phyloP scores from a whole-genome alignment of 2,888 invertebrate species.

The Pristionchus mayeri region DNA sequence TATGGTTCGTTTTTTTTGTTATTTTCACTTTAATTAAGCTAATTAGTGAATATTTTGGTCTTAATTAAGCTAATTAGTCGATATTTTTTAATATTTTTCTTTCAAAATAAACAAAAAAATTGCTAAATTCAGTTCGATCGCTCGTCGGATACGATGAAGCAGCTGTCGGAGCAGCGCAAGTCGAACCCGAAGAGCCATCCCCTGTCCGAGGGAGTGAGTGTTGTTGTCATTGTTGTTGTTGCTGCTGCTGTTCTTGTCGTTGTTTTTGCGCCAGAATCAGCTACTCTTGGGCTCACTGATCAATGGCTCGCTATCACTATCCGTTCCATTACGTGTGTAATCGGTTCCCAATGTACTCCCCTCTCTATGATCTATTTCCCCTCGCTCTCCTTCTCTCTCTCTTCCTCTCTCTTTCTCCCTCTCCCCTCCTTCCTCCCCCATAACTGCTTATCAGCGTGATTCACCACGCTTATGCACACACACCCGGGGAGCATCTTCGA shows the following conservation, averaged over 20 bases:
- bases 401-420: not conserved
- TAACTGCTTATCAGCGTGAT: conserved; percentile 25
- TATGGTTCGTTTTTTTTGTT: too few relatives aligned
- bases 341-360: not conserved
- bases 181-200: not conserved
- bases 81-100: not conserved
- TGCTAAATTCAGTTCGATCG: not conserved
- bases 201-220: not conserved
- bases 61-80: not conserved
- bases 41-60: not conserved
- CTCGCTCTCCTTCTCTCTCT: not conserved
- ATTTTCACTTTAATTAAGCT: not conserved
- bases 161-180: not conserved
- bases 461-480: conserved; percentile 13
- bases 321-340: too few relatives aligned
- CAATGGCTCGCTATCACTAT: too few relatives aligned
- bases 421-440: not conserved
- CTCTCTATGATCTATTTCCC: not conserved
- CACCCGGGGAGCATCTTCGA: not conserved
- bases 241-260: too few relatives aligned
- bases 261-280: too few relatives aligned
- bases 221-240: too few relatives aligned
- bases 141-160: not conserved
- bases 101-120: not conserved
- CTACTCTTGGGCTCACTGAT: too few relatives aligned